Percentiles rank a stretch among this genome's conserved stretches.
Evolutionary conservation across 35 echinoderm and acorn worm species (phyloP).

Genomic region (Patiria miniata): DNA sequence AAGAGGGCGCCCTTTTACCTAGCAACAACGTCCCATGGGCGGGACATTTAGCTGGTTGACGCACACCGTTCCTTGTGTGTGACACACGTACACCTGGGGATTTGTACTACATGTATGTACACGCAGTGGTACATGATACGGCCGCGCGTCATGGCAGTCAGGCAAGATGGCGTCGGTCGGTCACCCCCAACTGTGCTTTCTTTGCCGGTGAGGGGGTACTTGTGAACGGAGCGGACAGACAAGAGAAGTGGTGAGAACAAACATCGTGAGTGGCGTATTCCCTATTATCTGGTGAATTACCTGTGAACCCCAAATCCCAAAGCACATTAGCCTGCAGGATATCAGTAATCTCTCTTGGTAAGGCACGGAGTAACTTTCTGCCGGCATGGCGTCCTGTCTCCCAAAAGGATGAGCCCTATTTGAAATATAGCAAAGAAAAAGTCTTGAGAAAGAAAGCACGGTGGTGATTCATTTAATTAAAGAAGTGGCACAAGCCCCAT

Average conservation of each 20-base stretch:
- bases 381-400: slow-evolving; percentile 69
- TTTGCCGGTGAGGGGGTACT: too few species aligned
- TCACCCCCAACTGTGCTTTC: too few species aligned
- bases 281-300: slow-evolving; percentile 29
- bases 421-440: not conserved
- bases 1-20: too few species aligned
- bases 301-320: slow-evolving; percentile 95
- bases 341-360: slow-evolving; percentile 91
- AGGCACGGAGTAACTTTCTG: slow-evolving; percentile 75
- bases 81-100: too few species aligned
- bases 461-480: slow-evolving; percentile 17
- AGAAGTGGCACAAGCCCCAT: not conserved
- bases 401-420: slow-evolving; percentile 71
- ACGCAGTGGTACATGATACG: too few species aligned
- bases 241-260: not conserved
- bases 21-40: too few species aligned
- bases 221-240: too few species aligned
- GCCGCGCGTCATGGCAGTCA: too few species aligned
- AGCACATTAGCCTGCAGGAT: slow-evolving; percentile 91
- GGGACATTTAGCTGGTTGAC: too few species aligned
- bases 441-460: not conserved
- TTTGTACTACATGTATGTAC: too few species aligned
- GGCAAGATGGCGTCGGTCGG: too few species aligned
- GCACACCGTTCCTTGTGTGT: too few species aligned
- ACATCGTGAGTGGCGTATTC: not conserved